These are phyloP conservation scores for Drosophila elegans DNA, from an alignment of 1,140 invertebrate species.

Conservation along the genomic window DNA sequence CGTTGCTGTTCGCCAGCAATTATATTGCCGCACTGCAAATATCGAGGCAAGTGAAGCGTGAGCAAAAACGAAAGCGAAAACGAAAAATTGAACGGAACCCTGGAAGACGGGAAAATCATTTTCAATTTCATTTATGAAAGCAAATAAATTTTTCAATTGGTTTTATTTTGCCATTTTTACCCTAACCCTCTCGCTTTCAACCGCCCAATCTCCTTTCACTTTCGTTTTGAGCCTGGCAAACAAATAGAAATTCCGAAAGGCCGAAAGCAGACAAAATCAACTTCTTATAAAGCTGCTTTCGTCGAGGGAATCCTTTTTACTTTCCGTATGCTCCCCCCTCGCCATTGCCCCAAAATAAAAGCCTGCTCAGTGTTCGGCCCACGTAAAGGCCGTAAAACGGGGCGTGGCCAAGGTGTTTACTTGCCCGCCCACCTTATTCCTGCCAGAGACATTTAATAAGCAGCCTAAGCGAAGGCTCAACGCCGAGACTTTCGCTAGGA, in stretches of 20 bases:
- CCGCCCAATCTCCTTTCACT: constrained; percentile 16
- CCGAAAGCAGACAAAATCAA: constrained; percentile 50
- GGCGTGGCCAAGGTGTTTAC: constrained; percentile 44
- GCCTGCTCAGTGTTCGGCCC: constrained; percentile 44
- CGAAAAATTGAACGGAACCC: constrained; percentile 31
- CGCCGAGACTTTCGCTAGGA: constrained; percentile 7
- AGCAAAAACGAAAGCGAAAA: constrained; percentile 24
- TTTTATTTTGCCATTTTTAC: constrained; percentile 39
- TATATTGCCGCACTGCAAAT: constrained; percentile 47
- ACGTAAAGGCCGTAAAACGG: constrained; percentile 43
- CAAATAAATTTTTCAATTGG: constrained; percentile 74
- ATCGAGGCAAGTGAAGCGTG: constrained; percentile 18
- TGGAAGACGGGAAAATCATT: constrained; percentile 44
- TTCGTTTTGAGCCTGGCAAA: constrained; percentile 37
- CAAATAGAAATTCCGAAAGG: constrained; percentile 51
- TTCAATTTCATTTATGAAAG: constrained; percentile 74
- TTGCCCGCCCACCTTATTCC: constrained; percentile 16
- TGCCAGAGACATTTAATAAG: constrained; percentile 53
- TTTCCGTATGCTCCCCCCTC: constrained; percentile 3
- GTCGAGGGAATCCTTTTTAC: constrained; percentile 45
- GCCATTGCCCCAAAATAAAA: constrained; percentile 16
- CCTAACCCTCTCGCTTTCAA: constrained; percentile 4
- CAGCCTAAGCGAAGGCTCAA: constrained; percentile 35
- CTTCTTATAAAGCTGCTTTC: constrained; percentile 39
- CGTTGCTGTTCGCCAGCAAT: constrained; percentile 31